phyloP scores from a whole-genome alignment of 2,888 invertebrate genomes.

The Dynastes maya region DNA sequence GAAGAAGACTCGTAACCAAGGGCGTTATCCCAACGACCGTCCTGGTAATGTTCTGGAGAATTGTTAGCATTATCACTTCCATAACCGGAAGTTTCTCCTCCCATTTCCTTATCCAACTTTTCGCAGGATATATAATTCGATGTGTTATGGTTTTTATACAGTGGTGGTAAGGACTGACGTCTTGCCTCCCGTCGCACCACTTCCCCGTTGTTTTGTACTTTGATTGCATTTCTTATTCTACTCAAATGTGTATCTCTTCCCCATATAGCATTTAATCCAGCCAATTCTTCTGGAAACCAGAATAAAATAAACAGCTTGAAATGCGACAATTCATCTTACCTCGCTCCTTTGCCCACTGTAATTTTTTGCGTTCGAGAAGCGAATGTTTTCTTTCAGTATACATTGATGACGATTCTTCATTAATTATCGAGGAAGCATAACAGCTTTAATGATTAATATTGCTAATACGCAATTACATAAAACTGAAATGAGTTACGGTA shows the following conservation, averaged over 20 bases:
- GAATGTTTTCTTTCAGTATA: constrained; percentile 67
- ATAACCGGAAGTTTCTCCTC: constrained; percentile 88
- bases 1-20: constrained; percentile 67
- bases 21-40: constrained; percentile 59
- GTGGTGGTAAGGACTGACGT: constrained; percentile 67
- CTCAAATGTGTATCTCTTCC: constrained; percentile 67
- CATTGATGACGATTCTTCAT: constrained; percentile 49
- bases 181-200: constrained; percentile 60
- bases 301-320: not conserved
- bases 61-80: constrained; percentile 81
- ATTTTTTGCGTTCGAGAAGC: constrained; percentile 89
- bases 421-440: constrained; percentile 26
- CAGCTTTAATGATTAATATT: constrained; percentile 54
- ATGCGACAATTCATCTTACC: constrained; percentile 73
- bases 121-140: constrained; percentile 62
- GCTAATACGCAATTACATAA: constrained; percentile 56
- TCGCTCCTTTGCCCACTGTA: constrained; percentile 95
- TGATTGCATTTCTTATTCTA: constrained; percentile 62
- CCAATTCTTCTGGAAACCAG: constrained; percentile 83
- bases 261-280: constrained; percentile 85
- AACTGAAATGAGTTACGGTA: constrained; percentile 56
- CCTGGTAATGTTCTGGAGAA: constrained; percentile 68
- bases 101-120: constrained; percentile 71
- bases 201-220: constrained; percentile 58
- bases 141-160: constrained; percentile 64